Evolutionary conservation across 2,797 vertebrate genomes (phyloP), one percentile per base, ranked within the genome.

Genomic region (Lepus townsendii): DNA sequence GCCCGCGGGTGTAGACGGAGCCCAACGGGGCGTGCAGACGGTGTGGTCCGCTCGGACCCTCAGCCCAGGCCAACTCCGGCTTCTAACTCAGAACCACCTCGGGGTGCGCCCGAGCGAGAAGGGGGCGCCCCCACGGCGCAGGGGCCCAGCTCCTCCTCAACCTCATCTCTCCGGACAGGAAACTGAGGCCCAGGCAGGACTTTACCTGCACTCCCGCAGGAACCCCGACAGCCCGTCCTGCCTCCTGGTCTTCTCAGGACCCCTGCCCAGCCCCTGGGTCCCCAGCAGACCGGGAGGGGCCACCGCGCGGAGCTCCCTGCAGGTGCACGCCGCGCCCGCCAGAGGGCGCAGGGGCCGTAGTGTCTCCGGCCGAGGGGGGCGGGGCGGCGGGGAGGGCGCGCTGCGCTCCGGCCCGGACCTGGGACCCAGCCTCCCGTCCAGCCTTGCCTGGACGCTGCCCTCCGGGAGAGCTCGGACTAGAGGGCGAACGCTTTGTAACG

Each of bases 261-360:
- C 42, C 42, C 42, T 47, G 42, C 42, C 42, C 42, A 47, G 42
- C 42, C 54, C 32, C 32, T 80, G 62, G 87, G 32, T 8, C 47
- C 42, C 12, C 17, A 57, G 54, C 54, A 57, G 42, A 47, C 42
- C 42, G 42, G 42, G 42, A 47, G 42, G 42, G 42, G 42, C 42
- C 42, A 9, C 8, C 42, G 42, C 7, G 42, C 42, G 42, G 42
- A 80, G 22, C 16, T 57, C 66, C 38, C 82, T 79, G 93, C 60
- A 88, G 75, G 83, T 90, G 22, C 62, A 3, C 1, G 0, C 63
- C 13, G 20, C 2, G 17, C n/a, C 96, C 96, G 42, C 94, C 85
- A 97, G 97, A 94, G 95, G 97, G 97, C 88, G 95, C 88, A 92
- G 75, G 66, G 83, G 71, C 92, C 38, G 35, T 2, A 35, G 82